Evolutionary conservation across 30 jellyfish, hydroid and myxozoan species (phyloP).

Genomic region (Chironex yamaguchii): DNA sequence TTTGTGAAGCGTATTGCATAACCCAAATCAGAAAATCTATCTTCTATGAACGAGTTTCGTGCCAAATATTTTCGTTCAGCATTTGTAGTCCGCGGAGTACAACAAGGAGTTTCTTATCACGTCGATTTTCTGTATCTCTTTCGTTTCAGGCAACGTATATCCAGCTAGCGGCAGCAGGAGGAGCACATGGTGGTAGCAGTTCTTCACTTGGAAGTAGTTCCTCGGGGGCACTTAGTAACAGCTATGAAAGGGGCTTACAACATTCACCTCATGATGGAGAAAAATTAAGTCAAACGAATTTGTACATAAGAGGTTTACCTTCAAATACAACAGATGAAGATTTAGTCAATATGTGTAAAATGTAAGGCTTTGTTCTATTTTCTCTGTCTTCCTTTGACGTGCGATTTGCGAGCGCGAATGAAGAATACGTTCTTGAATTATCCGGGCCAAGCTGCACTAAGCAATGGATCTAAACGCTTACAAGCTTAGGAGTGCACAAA

Average conservation of each 20-base stretch:
- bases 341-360: conserved; percentile 89
- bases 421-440: too few relatives aligned
- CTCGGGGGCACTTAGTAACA: conserved; percentile 9
- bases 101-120: too few relatives aligned
- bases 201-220: conserved; percentile 33
- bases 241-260: conserved; percentile 40
- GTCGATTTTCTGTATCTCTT: not conserved
- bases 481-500: too few relatives aligned
- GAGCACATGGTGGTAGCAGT: conserved; percentile 58
- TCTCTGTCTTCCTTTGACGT: not conserved
- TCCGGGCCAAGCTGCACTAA: too few relatives aligned
- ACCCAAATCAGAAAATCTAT: too few relatives aligned
- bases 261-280: conserved; percentile 90
- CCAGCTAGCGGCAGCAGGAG: conserved; percentile 56
- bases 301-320: conserved; percentile 92
- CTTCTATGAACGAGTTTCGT: too few relatives aligned
- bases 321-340: conserved; percentile 92
- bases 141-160: conserved; percentile 37
- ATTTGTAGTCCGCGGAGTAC: too few relatives aligned
- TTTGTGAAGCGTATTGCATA: too few relatives aligned
- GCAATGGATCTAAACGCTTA: too few relatives aligned
- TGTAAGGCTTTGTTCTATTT: conserved; percentile 56
- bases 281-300: conserved; percentile 92
- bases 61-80: too few relatives aligned
- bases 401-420: too few relatives aligned